Evolutionary conservation across 2,113 vertebrate genomes (phyloP).

Genomic region (Vidua chalybeata): DNA sequence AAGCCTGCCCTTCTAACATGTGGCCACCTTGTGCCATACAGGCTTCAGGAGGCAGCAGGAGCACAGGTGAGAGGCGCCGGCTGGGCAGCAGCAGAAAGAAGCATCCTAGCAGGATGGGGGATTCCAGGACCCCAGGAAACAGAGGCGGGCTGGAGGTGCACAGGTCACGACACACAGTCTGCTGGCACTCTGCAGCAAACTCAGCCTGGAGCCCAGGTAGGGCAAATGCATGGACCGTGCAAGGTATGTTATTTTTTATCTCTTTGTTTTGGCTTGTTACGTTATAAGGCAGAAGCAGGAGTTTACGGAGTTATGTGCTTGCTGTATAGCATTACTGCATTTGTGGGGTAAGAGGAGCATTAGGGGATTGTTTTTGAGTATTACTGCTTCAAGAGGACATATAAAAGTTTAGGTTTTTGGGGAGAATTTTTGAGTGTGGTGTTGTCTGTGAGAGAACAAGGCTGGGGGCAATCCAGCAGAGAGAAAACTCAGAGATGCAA

Average conservation of each 20-base stretch:
- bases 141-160: conserved; percentile 35
- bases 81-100: neutral
- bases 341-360: neutral
- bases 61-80: neutral
- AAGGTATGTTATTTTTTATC: neutral
- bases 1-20: neutral
- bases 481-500: neutral
- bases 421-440: neutral
- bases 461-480: neutral
- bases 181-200: conserved; percentile 25
- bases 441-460: neutral
- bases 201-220: conserved; percentile 51
- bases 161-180: neutral
- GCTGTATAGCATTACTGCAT: neutral
- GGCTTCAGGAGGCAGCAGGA: conserved; percentile 24
- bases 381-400: neutral
- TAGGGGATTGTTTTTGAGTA: neutral
- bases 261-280: neutral
- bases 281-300: neutral
- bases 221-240: neutral
- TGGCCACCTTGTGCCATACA: neutral
- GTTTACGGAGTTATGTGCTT: neutral
- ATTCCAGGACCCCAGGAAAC: neutral
- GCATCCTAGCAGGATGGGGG: conserved; percentile 51
- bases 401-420: neutral